These are phyloP conservation scores for Tachysurus fulvidraco DNA, from an alignment of 2,113 vertebrate genomes.

Conservation along the genomic window DNA sequence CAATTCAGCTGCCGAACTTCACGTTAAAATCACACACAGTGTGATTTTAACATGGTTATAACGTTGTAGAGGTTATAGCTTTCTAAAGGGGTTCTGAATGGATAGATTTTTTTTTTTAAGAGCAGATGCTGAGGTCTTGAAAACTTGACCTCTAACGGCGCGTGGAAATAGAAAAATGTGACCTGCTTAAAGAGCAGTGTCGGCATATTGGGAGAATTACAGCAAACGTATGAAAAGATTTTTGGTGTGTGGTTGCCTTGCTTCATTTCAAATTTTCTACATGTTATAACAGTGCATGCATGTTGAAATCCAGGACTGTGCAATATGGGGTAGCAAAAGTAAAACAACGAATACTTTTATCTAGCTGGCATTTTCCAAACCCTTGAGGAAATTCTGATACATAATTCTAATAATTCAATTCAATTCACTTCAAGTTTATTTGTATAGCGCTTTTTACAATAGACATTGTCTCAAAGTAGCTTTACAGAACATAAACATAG, in stretches of 20 bases:
- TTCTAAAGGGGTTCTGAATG: no score
- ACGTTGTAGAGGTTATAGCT: no score
- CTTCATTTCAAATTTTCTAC: background rate
- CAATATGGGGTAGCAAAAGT: background rate
- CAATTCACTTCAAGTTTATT: no score
- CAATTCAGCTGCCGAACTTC: background rate
- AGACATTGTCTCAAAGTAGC: no score
- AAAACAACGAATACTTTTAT: background rate
- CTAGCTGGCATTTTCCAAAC: background rate
- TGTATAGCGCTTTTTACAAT: no score
- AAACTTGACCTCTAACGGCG: background rate
- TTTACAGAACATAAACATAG: no score
- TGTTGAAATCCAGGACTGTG: background rate
- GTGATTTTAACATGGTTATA: no score
- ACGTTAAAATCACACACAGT: background rate
- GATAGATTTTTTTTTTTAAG: background rate
- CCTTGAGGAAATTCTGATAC: background rate
- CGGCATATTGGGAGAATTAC: background rate
- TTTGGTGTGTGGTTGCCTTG: background rate
- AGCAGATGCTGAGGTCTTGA: background rate
- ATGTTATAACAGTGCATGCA: background rate
- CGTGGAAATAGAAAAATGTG: background rate
- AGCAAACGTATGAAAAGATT: background rate
- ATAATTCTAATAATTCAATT: no score
- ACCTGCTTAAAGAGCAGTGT: background rate